Evolutionary conservation across 2,113 vertebrate genomes (phyloP).

Genomic region (Heterotis niloticus): DNA sequence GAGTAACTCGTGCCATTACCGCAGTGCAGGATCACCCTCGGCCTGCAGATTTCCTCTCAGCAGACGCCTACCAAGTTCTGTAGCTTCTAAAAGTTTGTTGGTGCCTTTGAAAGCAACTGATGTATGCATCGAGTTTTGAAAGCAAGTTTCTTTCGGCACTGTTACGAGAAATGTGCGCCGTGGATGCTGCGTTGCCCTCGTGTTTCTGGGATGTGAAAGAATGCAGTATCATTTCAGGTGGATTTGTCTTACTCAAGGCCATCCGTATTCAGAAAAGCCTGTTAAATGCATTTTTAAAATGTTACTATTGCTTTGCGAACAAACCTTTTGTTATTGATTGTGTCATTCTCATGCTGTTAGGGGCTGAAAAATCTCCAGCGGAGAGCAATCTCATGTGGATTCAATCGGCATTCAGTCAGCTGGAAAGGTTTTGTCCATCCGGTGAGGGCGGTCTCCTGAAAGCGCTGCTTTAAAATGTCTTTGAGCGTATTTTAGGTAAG

Average conservation of each 20-base stretch:
- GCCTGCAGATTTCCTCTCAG: no score
- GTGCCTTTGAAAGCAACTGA: no score
- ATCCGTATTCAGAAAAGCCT: not conserved
- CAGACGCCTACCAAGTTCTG: no score
- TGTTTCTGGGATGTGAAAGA: not conserved
- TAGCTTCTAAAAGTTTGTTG: no score
- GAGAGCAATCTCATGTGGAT: conserved; percentile 50
- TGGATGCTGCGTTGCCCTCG: no score
- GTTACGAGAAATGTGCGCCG: no score
- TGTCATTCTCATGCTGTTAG: conserved; percentile 54
- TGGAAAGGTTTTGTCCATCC: conserved; percentile 27
- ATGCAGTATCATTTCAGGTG: not conserved
- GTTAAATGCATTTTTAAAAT: conserved; percentile 38
- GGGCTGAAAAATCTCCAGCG: conserved; percentile 55
- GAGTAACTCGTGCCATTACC: no score
- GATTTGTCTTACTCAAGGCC: not conserved
- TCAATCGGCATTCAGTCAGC: conserved; percentile 47
- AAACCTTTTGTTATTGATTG: conserved; percentile 43
- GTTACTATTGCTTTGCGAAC: conserved; percentile 39
- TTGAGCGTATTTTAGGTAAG: not conserved
- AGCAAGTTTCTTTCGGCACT: no score
- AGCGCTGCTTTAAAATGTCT: not conserved
- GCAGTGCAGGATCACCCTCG: no score
- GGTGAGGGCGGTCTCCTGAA: not conserved
- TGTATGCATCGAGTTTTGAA: no score